Base-by-base conservation (phyloP, 2,113 vertebrate species). In the Azemiops feae region DNA sequence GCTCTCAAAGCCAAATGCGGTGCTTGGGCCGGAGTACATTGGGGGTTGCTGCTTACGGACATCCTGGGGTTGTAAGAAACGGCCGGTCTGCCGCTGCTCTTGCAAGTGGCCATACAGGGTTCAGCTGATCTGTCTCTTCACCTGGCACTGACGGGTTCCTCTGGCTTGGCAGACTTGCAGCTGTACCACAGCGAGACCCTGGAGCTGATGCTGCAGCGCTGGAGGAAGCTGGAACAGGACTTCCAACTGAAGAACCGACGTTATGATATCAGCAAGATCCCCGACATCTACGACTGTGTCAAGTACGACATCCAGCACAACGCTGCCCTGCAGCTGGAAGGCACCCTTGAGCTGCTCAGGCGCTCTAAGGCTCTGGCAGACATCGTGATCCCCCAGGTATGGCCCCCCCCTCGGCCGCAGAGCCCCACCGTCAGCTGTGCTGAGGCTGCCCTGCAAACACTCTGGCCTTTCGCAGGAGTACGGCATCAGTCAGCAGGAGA, bases 261-360 rank as follows among this genome's bases (percentile, higher is more conserved):
- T 53, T 99, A 99, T 0, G 99, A 99, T 96, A 99, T 99, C 97
- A 99, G 99, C 96, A 99, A 99, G 96, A 98, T 99, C 93, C 99
- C 99, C 0, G 99, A 99, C 92, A 99, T 99, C 94, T 99, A 99
- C 0, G 99, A 99, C 97, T 99, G 99, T 74, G 98, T 99, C 95
- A 99, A 99, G 94, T 99, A 99, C 2, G 99, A 99, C 4, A 98
- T 99, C 0, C 99, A 99, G 95, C 99, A 99, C 97, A 99, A 99
- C 93, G 96, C 97, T 5, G 96, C 98, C 0, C 98, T 99, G 94
- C 98, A 98, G 43, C 98, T 99, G 93, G 98, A 99, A 97, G 98
- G 99, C 97, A 99, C 98, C 5, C 96, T 98, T 74, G 99, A 99
- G 55, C 97, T 99, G 89, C 98, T 99, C 92, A 98, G 97, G 54